A percentile compares a stretch with the other conserved stretches of the same genome.
phyloP scores from a whole-genome alignment of 1,140 invertebrate species.

The Drosophila kohkoa region DNA sequence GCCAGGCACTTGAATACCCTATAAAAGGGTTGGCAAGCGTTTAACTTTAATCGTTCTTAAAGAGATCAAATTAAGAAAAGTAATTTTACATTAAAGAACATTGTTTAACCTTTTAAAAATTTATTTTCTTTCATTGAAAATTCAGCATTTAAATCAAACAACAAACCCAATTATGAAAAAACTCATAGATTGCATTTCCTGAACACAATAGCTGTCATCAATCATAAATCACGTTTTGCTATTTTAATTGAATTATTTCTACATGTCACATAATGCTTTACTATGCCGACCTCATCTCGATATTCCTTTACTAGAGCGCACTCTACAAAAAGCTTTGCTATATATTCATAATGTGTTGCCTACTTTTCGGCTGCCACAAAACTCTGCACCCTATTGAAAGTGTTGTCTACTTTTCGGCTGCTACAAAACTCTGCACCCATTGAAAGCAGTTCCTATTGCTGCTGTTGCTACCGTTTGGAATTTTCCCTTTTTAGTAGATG shows the following conservation, averaged over 20 bases:
- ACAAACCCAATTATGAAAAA: too few species aligned
- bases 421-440: constrained; percentile 36
- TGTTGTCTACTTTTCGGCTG: constrained; percentile 69
- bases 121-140: too few species aligned
- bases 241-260: neutral
- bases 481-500: constrained; percentile 24
- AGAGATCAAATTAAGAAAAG: too few species aligned
- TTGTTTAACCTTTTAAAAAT: neutral
- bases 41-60: too few species aligned
- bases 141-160: too few species aligned
- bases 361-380: constrained; percentile 63
- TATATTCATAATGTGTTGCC: constrained; percentile 73
- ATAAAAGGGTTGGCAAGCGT: too few species aligned
- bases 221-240: neutral
- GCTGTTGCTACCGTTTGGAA: neutral
- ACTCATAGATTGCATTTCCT: too few species aligned
- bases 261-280: neutral
- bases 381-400: constrained; percentile 39
- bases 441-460: constrained; percentile 24
- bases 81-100: neutral
- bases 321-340: constrained; percentile 58
- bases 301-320: constrained; percentile 32
- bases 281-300: too few species aligned
- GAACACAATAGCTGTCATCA: too few species aligned
- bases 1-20: constrained; percentile 46